Conservation (phyloP, 2,797 vertebrate genomes). For the Dicrostonyx torquatus region DNA sequence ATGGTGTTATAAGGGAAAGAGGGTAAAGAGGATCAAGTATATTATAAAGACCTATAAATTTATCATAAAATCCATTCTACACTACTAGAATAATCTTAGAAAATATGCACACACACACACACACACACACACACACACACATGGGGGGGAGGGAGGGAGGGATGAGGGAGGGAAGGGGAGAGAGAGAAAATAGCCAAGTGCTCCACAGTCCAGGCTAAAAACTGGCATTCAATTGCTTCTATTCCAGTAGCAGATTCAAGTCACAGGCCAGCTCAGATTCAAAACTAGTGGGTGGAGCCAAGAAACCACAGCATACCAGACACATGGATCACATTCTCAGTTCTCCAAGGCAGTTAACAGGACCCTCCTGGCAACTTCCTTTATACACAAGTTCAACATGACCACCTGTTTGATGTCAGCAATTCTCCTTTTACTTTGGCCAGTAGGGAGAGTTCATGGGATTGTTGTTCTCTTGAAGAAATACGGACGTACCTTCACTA, state of each 20-base stretch:
- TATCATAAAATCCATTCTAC: not conserved
- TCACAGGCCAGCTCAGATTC: not conserved
- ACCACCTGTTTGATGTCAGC: not conserved
- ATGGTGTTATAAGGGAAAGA: not conserved
- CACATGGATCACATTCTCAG: not conserved
- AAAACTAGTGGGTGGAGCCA: not conserved
- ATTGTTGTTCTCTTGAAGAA: slow-evolving; percentile 6
- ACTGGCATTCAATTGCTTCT: not conserved
- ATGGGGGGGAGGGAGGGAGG: too few species aligned
- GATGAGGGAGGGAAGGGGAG: not conserved
- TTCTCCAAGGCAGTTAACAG: not conserved
- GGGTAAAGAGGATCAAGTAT: not conserved
- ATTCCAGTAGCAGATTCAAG: not conserved
- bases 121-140: too few species aligned
- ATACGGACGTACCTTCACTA: not conserved
- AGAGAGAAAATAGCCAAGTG: not conserved
- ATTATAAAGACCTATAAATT: not conserved
- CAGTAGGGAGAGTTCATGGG: not conserved
- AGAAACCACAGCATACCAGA: not conserved
- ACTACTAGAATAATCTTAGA: not conserved
- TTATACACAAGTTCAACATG: not conserved
- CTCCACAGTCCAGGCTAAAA: not conserved
- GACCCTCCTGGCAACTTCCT: not conserved
- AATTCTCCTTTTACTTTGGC: not conserved
- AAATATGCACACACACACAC: not conserved